Evolutionary conservation across 1,140 invertebrate species (phyloP).

Genomic region (Trachymyrmex septentrionalis): DNA sequence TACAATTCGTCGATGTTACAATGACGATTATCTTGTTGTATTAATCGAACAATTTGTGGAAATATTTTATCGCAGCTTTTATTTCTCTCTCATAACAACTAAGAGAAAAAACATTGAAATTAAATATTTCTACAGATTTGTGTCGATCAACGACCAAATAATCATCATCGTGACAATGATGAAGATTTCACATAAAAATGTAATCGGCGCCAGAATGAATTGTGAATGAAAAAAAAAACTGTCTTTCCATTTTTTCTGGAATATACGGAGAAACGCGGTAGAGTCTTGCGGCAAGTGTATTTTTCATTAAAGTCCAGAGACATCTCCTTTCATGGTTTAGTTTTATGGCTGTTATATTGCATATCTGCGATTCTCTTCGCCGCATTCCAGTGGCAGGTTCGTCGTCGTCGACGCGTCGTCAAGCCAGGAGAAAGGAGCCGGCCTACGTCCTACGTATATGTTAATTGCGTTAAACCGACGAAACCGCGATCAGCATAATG

Average conservation of each 20-base stretch:
- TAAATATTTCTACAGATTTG: too few relatives aligned
- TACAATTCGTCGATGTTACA: background rate
- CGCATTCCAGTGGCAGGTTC: conserved; percentile 55
- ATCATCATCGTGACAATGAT: too few relatives aligned
- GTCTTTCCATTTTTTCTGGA: background rate
- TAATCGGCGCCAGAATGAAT: too few relatives aligned
- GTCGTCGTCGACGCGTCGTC: conserved; percentile 31
- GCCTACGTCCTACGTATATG: conserved; percentile 59
- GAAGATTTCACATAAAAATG: too few relatives aligned
- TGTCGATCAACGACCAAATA: too few relatives aligned
- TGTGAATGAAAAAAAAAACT: too few relatives aligned
- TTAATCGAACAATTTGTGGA: background rate
- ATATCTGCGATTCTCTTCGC: conserved; percentile 30
- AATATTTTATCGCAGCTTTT: background rate
- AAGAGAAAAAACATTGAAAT: too few relatives aligned
- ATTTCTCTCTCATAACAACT: background rate
- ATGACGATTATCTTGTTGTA: background rate
- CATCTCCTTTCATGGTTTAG: background rate
- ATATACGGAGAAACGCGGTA: background rate
- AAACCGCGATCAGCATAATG: conserved; percentile 77
- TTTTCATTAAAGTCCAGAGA: background rate
- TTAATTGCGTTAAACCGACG: conserved; percentile 74
- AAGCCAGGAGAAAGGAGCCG: conserved; percentile 28
- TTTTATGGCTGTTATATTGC: conserved; percentile 46
- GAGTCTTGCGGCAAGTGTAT: background rate